phyloP scores from a whole-genome alignment of 2,113 vertebrate genomes.

The Lampris megalopsis region DNA sequence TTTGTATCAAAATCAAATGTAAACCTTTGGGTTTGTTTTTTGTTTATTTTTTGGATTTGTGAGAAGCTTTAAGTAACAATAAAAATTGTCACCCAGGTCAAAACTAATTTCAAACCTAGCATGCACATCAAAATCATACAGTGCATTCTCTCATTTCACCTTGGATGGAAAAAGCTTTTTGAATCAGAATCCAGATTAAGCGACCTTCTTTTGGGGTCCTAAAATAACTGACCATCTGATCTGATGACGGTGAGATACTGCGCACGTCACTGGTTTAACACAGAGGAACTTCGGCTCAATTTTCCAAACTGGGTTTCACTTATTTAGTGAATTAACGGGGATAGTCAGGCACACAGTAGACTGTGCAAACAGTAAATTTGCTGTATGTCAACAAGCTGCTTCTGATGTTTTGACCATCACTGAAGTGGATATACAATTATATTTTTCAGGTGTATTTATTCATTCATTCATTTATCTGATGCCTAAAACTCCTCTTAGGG shows the following conservation, averaged over 20 bases:
- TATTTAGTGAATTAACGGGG: background rate
- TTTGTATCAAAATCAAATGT: background rate
- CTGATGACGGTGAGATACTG: slow-evolving; percentile 59
- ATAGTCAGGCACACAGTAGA: background rate
- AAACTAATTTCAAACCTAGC: background rate
- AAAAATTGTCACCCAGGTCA: background rate
- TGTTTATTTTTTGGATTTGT: background rate
- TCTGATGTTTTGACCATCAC: background rate
- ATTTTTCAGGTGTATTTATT: background rate
- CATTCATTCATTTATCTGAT: background rate
- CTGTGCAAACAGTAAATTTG: background rate
- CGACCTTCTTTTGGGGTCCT: slow-evolving; percentile 74
- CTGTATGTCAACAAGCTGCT: background rate
- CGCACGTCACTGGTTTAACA: slow-evolving; percentile 39
- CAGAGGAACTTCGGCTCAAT: slow-evolving; percentile 20
- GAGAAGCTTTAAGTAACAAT: background rate
- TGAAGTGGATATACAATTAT: too few species aligned
- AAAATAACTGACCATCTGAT: slow-evolving; percentile 78
- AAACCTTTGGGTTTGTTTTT: background rate
- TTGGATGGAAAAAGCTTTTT: slow-evolving; percentile 16
- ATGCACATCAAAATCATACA: background rate
- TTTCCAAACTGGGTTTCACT: background rate
- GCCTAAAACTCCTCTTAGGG: background rate
- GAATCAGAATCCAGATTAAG: slow-evolving; percentile 23
- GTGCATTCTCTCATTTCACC: background rate